phyloP scores from a whole-genome alignment of 2,888 invertebrate genomes.

The Apotomis turbidana region DNA sequence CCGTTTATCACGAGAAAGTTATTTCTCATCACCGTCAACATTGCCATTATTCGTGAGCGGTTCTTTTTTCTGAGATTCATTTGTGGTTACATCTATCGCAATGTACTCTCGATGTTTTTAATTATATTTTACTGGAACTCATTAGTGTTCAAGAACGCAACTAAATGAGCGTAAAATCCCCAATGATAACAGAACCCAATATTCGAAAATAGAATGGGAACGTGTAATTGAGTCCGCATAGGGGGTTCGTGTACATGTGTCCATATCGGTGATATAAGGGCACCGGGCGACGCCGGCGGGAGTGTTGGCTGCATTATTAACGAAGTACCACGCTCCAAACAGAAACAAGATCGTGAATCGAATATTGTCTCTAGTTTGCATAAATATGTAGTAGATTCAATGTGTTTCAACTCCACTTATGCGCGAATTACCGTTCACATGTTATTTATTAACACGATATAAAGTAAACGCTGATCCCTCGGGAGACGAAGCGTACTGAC shows the following conservation, averaged over 20 bases:
- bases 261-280: conserved; percentile 26
- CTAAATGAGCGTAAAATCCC: too few relatives aligned
- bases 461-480: conserved; percentile 54
- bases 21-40: conserved; percentile 5
- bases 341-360: conserved; percentile 39
- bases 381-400: conserved; percentile 27
- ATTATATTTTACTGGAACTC: too few relatives aligned
- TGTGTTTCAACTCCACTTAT: conserved; percentile 22
- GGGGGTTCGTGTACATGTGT: conserved; percentile 14
- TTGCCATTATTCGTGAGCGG: neutral
- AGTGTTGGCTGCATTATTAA: conserved; percentile 48
- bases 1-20: conserved; percentile 27
- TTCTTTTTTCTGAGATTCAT: neutral
- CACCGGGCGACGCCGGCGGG: conserved; percentile 9
- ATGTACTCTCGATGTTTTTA: too few relatives aligned
- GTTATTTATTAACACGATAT: conserved; percentile 36
- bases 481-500: conserved; percentile 57
- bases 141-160: too few relatives aligned
- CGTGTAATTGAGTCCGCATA: conserved; percentile 10
- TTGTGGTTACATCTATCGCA: neutral
- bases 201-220: conserved; percentile 17
- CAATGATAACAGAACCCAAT: neutral
- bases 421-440: conserved; percentile 21
- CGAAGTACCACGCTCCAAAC: conserved; percentile 42
- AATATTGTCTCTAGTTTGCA: conserved; percentile 12